These are phyloP conservation scores for Calephelis nemesis DNA, from an alignment of 1,140 invertebrate species.

Conservation along the genomic window DNA sequence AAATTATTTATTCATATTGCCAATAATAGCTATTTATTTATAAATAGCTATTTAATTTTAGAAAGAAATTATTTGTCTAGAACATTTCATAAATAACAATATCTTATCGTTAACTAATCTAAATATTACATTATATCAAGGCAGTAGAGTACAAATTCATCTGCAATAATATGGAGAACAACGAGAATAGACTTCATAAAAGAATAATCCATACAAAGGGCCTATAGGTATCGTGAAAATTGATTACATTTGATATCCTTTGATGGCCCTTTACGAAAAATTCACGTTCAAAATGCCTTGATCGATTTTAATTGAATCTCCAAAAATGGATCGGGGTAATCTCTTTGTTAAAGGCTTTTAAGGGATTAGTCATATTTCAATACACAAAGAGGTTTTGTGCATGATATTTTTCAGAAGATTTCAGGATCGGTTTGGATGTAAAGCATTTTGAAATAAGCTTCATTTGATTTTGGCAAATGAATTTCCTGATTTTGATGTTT, in stretches of 20 bases:
- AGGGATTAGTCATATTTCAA: constrained; percentile 47
- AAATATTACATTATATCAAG: neutral
- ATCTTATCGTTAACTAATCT: neutral
- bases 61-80: too few species aligned
- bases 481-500: neutral
- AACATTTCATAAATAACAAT: too few species aligned
- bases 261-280: constrained; percentile 8
- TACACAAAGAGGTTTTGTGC: constrained; percentile 46
- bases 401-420: constrained; percentile 20
- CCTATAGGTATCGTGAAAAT: constrained; percentile 13
- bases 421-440: neutral
- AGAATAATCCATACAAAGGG: constrained; percentile 13
- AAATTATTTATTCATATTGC: too few species aligned
- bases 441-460: neutral
- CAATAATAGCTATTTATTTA: too few species aligned
- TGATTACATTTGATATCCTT: constrained; percentile 15
- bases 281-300: constrained; percentile 35
- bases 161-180: neutral
- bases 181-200: constrained; percentile 2
- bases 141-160: neutral
- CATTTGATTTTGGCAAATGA: neutral
- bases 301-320: constrained; percentile 67
- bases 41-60: too few species aligned
- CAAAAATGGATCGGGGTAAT: constrained; percentile 39
- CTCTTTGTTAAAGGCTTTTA: constrained; percentile 41